These are phyloP conservation scores for Aphidius ervi DNA, from an alignment of 1,140 invertebrate genomes.

Conservation along the genomic window DNA sequence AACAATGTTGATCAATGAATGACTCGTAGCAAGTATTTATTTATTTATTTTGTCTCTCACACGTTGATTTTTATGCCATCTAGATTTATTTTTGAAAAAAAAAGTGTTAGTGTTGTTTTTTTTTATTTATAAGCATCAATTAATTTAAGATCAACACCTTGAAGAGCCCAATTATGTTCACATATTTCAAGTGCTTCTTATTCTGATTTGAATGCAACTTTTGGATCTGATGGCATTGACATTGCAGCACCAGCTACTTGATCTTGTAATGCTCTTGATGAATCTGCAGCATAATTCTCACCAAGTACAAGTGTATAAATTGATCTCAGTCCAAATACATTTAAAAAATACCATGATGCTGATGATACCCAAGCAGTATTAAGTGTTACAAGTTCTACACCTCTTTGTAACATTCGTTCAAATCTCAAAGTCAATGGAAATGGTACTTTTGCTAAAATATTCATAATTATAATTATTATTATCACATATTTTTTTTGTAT, in stretches of 20 bases:
- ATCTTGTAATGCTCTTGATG: slow-evolving; percentile 94
- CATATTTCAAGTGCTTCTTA: slow-evolving; percentile 98
- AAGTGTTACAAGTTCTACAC: slow-evolving; percentile 89
- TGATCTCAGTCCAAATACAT: slow-evolving; percentile 96
- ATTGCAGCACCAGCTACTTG: slow-evolving; percentile 96
- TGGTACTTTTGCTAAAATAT: slow-evolving; percentile 83
- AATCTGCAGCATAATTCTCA: slow-evolving; percentile 98
- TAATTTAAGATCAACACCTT: slow-evolving; percentile 69
- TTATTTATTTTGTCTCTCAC: too few species aligned
- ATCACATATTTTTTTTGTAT: slow-evolving; percentile 1
- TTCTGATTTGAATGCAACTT: slow-evolving; percentile 97
- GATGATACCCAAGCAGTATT: slow-evolving; percentile 99
- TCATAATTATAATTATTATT: slow-evolving; percentile 5
- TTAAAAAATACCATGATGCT: slow-evolving; percentile 99
- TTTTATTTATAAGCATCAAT: too few species aligned
- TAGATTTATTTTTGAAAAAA: too few species aligned
- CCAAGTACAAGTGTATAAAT: slow-evolving; percentile 97
- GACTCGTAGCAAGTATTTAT: too few species aligned
- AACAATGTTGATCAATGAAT: too few species aligned
- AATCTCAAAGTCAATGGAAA: slow-evolving; percentile 97
- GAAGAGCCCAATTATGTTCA: slow-evolving; percentile 86
- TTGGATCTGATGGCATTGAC: slow-evolving; percentile 95
- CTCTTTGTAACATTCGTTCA: slow-evolving; percentile 98
- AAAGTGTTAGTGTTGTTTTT: too few species aligned
- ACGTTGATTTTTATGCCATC: too few species aligned